These are phyloP conservation scores for Fulica atra DNA, from an alignment of 2,113 vertebrate genomes.

Conservation along the genomic window DNA sequence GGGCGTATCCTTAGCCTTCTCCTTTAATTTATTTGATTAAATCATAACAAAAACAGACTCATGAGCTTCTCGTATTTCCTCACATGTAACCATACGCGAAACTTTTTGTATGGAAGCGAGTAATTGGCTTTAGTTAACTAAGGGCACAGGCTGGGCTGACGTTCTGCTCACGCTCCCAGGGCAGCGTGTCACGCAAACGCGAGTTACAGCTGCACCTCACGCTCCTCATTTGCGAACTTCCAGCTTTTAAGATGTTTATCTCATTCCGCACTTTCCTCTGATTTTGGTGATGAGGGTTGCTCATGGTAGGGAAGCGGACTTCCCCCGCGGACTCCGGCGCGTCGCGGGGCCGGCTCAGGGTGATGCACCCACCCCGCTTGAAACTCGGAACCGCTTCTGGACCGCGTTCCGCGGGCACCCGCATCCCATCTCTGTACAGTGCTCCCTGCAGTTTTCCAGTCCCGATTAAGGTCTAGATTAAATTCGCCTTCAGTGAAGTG, in stretches of 20 bases:
- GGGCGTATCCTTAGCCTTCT: constrained; percentile 33
- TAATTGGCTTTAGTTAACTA: not conserved
- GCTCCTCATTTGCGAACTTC: not conserved
- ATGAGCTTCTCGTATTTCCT: not conserved
- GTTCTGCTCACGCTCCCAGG: not conserved
- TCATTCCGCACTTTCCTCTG: not conserved
- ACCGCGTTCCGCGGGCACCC: not conserved
- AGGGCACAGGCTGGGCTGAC: not conserved
- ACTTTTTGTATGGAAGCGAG: not conserved
- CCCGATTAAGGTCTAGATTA: not conserved
- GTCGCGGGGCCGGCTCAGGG: too few relatives aligned
- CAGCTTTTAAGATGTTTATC: not conserved
- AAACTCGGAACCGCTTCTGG: not conserved
- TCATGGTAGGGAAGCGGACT: not conserved
- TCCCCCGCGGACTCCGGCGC: not conserved
- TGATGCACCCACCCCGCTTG: too few relatives aligned
- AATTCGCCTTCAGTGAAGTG: not conserved
- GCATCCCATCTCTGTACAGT: not conserved
- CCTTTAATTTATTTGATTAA: constrained; percentile 69
- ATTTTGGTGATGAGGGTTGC: not conserved
- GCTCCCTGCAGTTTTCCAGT: not conserved
- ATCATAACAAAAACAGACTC: constrained; percentile 45
- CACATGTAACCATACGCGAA: not conserved
- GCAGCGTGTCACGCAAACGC: not conserved
- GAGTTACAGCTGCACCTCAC: not conserved